Conservation (phyloP, 2,113 vertebrate species). For the Arothron firmamentum region DNA sequence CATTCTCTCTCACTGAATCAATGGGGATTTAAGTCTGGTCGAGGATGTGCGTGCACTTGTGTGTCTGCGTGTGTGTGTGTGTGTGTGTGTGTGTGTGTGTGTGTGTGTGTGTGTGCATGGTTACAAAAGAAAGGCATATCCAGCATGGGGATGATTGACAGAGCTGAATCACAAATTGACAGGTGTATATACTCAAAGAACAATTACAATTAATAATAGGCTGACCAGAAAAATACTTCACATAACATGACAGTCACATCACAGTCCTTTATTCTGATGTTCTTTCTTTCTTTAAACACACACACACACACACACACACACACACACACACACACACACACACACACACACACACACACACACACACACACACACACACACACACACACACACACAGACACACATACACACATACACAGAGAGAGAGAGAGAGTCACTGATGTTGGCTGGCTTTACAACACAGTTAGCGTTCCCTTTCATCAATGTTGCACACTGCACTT, state of each 20-base stretch:
- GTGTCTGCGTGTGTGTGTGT: slow-evolving; percentile 10
- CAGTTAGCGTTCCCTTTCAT: slow-evolving; percentile 21
- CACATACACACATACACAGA: no score
- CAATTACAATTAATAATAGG: not conserved
- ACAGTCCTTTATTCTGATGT: slow-evolving; percentile 1
- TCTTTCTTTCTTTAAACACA: not conserved
- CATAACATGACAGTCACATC: slow-evolving; percentile 8
- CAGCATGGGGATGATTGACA: slow-evolving; percentile 27
- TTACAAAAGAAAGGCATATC: slow-evolving; percentile 30
- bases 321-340: no score
- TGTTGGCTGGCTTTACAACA: slow-evolving; percentile 18
- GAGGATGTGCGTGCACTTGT: slow-evolving; percentile 16
- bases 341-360: no score
- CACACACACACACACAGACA: no score
- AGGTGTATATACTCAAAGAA: not conserved
- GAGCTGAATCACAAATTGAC: slow-evolving; percentile 26
- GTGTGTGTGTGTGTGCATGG: slow-evolving; percentile 8
- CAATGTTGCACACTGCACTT: slow-evolving; percentile 13
- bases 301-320: no score
- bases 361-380: no score
- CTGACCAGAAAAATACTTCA: not conserved
- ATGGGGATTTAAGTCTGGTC: slow-evolving; percentile 26
- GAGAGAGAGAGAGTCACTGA: not conserved
- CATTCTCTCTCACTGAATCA: slow-evolving; percentile 18
- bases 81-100: slow-evolving; percentile 14